phyloP scores from a whole-genome alignment of 2,888 invertebrate genomes.

The Carcina quercana region DNA sequence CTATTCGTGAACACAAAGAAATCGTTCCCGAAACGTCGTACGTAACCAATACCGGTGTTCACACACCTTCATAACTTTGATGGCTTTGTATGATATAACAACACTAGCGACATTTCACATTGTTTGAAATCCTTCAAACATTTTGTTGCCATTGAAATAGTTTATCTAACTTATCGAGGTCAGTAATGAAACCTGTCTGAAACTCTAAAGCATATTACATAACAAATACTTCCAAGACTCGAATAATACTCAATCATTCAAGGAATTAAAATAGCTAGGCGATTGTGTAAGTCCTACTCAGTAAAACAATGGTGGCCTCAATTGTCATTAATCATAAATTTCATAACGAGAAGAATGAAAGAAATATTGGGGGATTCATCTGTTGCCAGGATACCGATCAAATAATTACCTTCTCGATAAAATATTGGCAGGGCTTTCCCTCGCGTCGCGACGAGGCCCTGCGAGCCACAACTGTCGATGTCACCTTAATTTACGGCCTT shows the following conservation, averaged over 20 bases:
- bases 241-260: too few species aligned
- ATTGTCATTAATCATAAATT: conserved; percentile 43
- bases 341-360: conserved; percentile 36
- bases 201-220: too few species aligned
- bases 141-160: conserved; percentile 5
- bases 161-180: conserved; percentile 10
- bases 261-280: too few species aligned
- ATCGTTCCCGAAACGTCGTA: too few species aligned
- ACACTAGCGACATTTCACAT: conserved; percentile 2
- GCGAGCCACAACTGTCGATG: conserved; percentile 71
- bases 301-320: too few species aligned
- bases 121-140: conserved; percentile 3
- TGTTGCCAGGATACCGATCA: conserved; percentile 50
- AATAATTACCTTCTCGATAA: conserved; percentile 69
- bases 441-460: conserved; percentile 22
- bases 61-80: too few species aligned
- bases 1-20: too few species aligned
- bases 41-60: too few species aligned
- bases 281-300: too few species aligned
- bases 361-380: conserved; percentile 42
- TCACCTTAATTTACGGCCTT: conserved; percentile 74
- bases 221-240: too few species aligned
- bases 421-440: conserved; percentile 60
- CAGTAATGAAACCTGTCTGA: not conserved
- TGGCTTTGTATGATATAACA: conserved; percentile 1